Percentiles rank a stretch among this genome's conserved stretches.
phyloP scores from a whole-genome alignment of 2,888 invertebrate genomes.

The Heliconius erato region DNA sequence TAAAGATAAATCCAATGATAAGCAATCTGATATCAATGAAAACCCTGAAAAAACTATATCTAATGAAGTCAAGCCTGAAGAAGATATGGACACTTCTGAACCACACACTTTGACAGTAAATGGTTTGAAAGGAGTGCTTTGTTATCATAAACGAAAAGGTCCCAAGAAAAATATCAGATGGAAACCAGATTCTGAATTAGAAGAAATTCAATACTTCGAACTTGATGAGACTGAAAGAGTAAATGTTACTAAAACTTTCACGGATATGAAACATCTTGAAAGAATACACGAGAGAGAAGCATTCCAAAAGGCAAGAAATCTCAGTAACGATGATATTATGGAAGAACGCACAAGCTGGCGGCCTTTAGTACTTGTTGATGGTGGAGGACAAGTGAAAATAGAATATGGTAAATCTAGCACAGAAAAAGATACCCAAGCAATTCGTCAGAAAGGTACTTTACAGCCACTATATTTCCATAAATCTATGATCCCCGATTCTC shows the following conservation, averaged over 20 bases:
- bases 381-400: slow-evolving; percentile 87
- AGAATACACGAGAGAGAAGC: slow-evolving; percentile 93
- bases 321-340: slow-evolving; percentile 92
- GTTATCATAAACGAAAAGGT: slow-evolving; percentile 90
- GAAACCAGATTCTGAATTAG: slow-evolving; percentile 92
- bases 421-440: slow-evolving; percentile 94
- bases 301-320: slow-evolving; percentile 91
- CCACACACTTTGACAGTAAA: slow-evolving; percentile 81
- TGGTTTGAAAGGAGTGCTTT: slow-evolving; percentile 90
- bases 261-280: slow-evolving; percentile 96
- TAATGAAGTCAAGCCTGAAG: slow-evolving; percentile 58
- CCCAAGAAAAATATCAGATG: slow-evolving; percentile 93
- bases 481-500: slow-evolving; percentile 93
- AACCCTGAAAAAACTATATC: slow-evolving; percentile 56
- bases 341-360: slow-evolving; percentile 93
- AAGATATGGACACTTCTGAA: slow-evolving; percentile 72
- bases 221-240: slow-evolving; percentile 98
- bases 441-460: slow-evolving; percentile 93
- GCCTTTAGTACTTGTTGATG: slow-evolving; percentile 89
- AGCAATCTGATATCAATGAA: slow-evolving; percentile 65
- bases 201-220: slow-evolving; percentile 95
- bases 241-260: slow-evolving; percentile 96
- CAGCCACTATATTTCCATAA: slow-evolving; percentile 93
- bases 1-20: slow-evolving; percentile 77
- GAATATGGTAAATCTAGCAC: slow-evolving; percentile 92